These are phyloP conservation scores for Mycalesis mineus DNA, from an alignment of 2,888 invertebrate species.

Conservation along the genomic window DNA sequence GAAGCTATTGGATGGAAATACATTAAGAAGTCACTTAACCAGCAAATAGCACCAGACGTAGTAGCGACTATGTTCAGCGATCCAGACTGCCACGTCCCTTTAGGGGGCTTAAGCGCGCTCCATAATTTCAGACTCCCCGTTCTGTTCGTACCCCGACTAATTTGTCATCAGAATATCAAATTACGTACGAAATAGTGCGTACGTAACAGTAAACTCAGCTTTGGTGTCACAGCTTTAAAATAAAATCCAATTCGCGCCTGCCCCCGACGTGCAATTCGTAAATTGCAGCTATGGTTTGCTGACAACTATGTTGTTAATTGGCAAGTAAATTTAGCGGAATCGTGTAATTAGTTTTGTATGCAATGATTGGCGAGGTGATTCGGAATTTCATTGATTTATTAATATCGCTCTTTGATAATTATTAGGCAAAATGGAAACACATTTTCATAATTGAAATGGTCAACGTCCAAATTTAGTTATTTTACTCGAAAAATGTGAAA, in stretches of 20 bases:
- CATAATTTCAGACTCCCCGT: slow-evolving; percentile 64
- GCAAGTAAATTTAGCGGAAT: slow-evolving; percentile 56
- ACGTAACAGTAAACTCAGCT: slow-evolving; percentile 65
- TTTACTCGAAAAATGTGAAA: too few relatives aligned
- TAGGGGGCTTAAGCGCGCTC: slow-evolving; percentile 39
- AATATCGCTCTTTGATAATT: background rate
- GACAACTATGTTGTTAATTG: slow-evolving; percentile 51
- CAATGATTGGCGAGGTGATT: slow-evolving; percentile 20
- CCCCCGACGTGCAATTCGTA: slow-evolving; percentile 44
- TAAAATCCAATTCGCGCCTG: slow-evolving; percentile 63
- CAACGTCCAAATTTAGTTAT: too few relatives aligned
- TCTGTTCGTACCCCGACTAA: slow-evolving; percentile 61
- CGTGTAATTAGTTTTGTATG: slow-evolving; percentile 41
- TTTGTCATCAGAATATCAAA: slow-evolving; percentile 77
- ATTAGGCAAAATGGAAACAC: background rate
- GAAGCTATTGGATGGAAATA: too few relatives aligned
- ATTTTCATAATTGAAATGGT: background rate
- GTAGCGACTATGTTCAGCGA: background rate
- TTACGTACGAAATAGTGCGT: slow-evolving; percentile 73
- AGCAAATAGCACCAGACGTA: background rate
- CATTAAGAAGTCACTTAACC: background rate
- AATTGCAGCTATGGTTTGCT: slow-evolving; percentile 52
- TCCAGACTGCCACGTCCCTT: slow-evolving; percentile 13
- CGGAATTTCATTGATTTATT: slow-evolving; percentile 9
- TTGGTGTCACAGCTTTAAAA: slow-evolving; percentile 63